Evolutionary conservation across 2,888 invertebrate species (phyloP), one percentile per base, ranked within the genome.

Genomic region (Metellina segmentata): DNA sequence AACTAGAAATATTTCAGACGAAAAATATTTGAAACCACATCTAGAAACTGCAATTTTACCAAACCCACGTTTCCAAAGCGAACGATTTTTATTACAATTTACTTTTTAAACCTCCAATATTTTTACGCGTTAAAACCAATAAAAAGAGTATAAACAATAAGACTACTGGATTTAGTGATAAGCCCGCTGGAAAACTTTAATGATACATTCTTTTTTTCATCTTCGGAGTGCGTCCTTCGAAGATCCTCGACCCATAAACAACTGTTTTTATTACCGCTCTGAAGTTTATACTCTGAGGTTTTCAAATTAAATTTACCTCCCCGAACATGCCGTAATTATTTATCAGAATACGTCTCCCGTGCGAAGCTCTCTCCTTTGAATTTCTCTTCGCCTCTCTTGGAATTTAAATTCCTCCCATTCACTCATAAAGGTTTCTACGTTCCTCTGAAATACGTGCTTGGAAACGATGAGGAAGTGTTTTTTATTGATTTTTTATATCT

Each of bases 381-480:
- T 52, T n/a, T n/a, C 20, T 77, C 51, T 77, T 61, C 61, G 13
- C 20, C 34, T 11, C 34, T 61, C 61, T 61, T 69, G 61, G 34
- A 79, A 16, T 61, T 79, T n/a, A 34, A 61, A 79, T 34, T 61
- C 79, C 61, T 79, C 61, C 34, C 53, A 53, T 53, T 79, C 16
- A 9, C 19, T 20, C 61, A n/a, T 53, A 79, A 79, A 79, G 19
- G 79, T 79, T 79, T 79, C 79, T 34, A 16, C 53, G 34, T 19
- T 79, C 52, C 51, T 34, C 72, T 19, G 53, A 20, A 74, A 74
- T 74, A 83, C 83, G 83, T 74, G 83, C 72, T 83, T 74, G 51
- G 83, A 83, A 83, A 83, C 34, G 72, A 83, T 72, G 72, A 74
- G 52, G 72, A 83, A 48, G 74, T 9, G 74, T 19, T 85, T 78